Conservation (phyloP, 2,888 invertebrate species). For the Galerucella calmariensis region DNA sequence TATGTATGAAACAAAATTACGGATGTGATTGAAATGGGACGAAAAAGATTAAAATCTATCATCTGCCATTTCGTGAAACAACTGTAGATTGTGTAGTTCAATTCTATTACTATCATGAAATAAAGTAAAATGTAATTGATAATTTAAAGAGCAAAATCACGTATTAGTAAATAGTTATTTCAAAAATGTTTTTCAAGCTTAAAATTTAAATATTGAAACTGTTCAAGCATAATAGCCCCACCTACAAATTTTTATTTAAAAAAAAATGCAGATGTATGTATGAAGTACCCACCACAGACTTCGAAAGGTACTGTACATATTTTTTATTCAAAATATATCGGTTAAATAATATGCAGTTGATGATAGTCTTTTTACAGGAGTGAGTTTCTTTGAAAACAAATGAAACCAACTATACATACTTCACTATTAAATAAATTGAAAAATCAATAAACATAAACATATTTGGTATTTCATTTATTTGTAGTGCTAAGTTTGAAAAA, state of each 20-base stretch:
- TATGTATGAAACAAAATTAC: no score
- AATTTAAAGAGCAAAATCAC: not conserved
- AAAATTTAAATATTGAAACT: constrained; percentile 7
- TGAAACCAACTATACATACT: not conserved
- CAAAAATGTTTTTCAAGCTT: not conserved
- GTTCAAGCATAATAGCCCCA: constrained; percentile 48
- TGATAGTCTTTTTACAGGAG: not conserved
- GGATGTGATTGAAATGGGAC: no score
- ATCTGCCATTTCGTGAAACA: no score
- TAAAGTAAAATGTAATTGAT: not conserved
- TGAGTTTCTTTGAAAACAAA: not conserved
- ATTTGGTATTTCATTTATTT: no score
- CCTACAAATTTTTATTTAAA: constrained; percentile 35
- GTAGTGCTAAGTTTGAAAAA: no score
- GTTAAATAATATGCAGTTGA: not conserved
- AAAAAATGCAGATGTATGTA: constrained; percentile 22
- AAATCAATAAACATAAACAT: no score
- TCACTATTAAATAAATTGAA: not conserved
- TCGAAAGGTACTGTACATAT: constrained; percentile 59
- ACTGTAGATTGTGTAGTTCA: no score
- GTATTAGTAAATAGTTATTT: not conserved
- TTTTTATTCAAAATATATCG: constrained; percentile 52
- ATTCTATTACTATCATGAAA: no score
- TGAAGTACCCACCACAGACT: constrained; percentile 38
- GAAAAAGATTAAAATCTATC: no score